phyloP scores from a whole-genome alignment of 2,888 invertebrate genomes.

The Philereme transversata region DNA sequence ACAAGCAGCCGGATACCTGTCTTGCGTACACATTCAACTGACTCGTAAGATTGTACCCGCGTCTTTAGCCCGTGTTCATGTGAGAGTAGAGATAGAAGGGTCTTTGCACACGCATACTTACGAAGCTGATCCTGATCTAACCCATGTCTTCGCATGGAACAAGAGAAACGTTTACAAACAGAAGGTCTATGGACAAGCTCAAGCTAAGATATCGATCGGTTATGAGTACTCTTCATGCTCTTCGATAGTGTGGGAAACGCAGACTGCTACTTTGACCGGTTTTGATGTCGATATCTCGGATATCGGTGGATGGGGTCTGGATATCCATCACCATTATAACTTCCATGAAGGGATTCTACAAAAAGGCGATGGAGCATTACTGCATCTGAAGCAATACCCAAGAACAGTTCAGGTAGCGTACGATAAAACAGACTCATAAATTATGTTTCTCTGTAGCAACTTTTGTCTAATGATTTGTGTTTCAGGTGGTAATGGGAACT shows the following conservation, averaged over 20 bases:
- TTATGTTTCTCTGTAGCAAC: neutral
- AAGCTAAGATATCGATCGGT: conserved; percentile 95
- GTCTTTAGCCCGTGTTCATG: conserved; percentile 93
- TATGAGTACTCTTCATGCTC: conserved; percentile 96
- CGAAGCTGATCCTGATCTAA: conserved; percentile 97
- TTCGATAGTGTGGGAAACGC: conserved; percentile 96
- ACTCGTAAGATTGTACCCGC: conserved; percentile 92
- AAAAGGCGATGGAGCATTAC: conserved; percentile 97
- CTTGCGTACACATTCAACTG: conserved; percentile 95
- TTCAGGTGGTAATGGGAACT: conserved; percentile 96
- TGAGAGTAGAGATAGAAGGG: conserved; percentile 96
- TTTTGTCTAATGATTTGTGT: conserved; percentile 3
- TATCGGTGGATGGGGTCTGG: conserved; percentile 98
- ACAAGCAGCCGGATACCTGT: conserved; percentile 96
- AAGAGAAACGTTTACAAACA: conserved; percentile 98
- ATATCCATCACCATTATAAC: conserved; percentile 99
- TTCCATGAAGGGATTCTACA: conserved; percentile 99
- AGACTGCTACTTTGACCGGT: conserved; percentile 96
- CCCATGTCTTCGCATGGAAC: conserved; percentile 99
- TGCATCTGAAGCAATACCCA: conserved; percentile 96
- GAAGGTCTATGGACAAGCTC: conserved; percentile 95
- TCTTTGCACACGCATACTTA: conserved; percentile 95
- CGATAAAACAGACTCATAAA: neutral
- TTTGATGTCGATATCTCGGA: conserved; percentile 98
- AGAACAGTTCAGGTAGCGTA: conserved; percentile 88